Conservation (phyloP, 2,888 invertebrate species). For the Andrena fulva region DNA sequence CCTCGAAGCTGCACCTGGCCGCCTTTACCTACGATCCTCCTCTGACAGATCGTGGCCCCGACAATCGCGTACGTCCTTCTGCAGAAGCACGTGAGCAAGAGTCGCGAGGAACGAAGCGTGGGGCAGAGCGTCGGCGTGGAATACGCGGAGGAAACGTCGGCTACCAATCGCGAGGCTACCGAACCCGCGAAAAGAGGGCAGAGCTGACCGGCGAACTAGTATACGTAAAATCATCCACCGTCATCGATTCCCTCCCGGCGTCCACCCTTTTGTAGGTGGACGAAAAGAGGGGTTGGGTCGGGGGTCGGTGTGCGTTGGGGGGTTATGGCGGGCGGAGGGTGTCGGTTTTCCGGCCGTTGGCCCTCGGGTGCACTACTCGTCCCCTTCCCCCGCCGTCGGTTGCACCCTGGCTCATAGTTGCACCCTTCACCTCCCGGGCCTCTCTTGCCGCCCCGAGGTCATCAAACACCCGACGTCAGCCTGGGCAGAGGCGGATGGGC, state of each 20-base stretch:
- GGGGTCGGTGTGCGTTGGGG: slow-evolving; percentile 46
- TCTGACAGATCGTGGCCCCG: not conserved
- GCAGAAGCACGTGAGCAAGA: slow-evolving; percentile 26
- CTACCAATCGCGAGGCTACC: slow-evolving; percentile 66
- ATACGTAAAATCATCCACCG: slow-evolving; percentile 81
- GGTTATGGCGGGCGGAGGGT: slow-evolving; percentile 64
- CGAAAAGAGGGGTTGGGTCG: slow-evolving; percentile 57
- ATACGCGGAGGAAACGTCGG: slow-evolving; percentile 36
- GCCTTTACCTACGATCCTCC: slow-evolving; percentile 23
- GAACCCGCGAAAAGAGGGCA: slow-evolving; percentile 75
- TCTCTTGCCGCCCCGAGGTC: slow-evolving; percentile 79
- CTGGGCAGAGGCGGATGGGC: slow-evolving; percentile 79
- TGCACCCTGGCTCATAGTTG: slow-evolving; percentile 69
- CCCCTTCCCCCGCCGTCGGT: slow-evolving; percentile 68
- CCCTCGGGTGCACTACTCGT: slow-evolving; percentile 77
- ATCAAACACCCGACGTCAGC: slow-evolving; percentile 84
- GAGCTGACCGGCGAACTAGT: slow-evolving; percentile 73
- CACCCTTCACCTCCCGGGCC: slow-evolving; percentile 73
- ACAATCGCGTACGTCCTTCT: slow-evolving; percentile 15
- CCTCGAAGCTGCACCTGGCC: slow-evolving; percentile 4
- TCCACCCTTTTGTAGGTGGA: slow-evolving; percentile 74
- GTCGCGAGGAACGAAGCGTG: slow-evolving; percentile 6
- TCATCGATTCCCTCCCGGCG: slow-evolving; percentile 80
- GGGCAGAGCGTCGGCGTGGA: slow-evolving; percentile 22
- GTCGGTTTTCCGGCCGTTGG: slow-evolving; percentile 77